Conservation (phyloP, 2,113 vertebrate species). For the Ceyx margarethae region DNA sequence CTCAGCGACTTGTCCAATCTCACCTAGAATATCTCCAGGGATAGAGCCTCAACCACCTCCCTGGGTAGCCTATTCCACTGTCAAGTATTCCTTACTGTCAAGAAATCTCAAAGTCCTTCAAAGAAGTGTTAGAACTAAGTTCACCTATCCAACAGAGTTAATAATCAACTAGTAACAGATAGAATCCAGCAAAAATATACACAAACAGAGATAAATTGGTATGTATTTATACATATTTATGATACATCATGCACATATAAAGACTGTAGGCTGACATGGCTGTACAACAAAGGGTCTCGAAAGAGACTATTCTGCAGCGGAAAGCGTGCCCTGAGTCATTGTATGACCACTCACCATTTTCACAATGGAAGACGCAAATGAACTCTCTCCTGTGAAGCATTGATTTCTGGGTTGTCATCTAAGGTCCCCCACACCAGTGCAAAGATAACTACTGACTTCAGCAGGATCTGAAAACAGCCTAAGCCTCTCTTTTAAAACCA, state of each 20-base stretch:
- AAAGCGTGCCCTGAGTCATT: not conserved
- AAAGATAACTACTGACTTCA: not conserved
- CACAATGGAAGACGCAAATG: not conserved
- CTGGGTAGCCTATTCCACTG: too few species aligned
- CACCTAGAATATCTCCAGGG: too few species aligned
- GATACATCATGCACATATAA: fast-evolving
- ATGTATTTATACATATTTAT: fast-evolving
- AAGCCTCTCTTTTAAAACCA: not conserved
- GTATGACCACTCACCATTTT: not conserved
- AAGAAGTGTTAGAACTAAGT: conserved; percentile 8
- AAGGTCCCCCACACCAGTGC: not conserved
- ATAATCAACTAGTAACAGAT: conserved; percentile 22
- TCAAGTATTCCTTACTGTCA: not conserved
- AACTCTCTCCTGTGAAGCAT: fast-evolving
- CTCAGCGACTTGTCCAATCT: too few species aligned
- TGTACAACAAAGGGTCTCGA: not conserved
- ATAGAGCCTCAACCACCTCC: too few species aligned
- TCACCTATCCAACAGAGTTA: conserved; percentile 15
- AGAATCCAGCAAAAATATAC: conserved; percentile 16
- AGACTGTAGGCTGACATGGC: not conserved
- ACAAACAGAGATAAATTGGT: not conserved
- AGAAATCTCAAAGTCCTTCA: conserved; percentile 6
- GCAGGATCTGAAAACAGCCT: not conserved
- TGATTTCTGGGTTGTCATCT: not conserved
- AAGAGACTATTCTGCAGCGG: not conserved